These are phyloP conservation scores for Cryptoprocta ferox DNA, from an alignment of 2,797 vertebrate genomes.

Conservation along the genomic window DNA sequence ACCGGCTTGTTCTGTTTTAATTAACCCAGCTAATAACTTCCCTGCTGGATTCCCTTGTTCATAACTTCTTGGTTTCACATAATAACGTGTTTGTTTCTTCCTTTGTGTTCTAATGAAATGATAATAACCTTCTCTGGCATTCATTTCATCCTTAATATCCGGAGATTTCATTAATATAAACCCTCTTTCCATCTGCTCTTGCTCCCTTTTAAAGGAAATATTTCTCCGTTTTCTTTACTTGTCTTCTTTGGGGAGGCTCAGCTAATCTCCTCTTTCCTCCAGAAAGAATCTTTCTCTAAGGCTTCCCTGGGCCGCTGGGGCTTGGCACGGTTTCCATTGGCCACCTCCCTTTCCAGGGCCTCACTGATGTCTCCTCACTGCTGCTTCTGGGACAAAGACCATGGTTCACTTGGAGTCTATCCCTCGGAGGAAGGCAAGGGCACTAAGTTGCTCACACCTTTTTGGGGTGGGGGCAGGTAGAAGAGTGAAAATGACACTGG, in stretches of 20 bases:
- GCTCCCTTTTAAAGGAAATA: slow-evolving; percentile 77
- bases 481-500: neutral
- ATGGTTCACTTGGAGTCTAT: neutral
- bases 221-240: slow-evolving; percentile 80
- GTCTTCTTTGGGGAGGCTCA: slow-evolving; percentile 71
- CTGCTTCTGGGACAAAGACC: slow-evolving; percentile 28
- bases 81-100: slow-evolving; percentile 83
- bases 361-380: slow-evolving; percentile 16
- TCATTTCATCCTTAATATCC: slow-evolving; percentile 79
- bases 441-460: neutral
- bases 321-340: slow-evolving; percentile 64
- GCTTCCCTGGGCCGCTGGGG: slow-evolving; percentile 65
- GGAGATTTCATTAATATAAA: slow-evolving; percentile 84
- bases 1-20: slow-evolving; percentile 81
- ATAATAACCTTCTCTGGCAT: slow-evolving; percentile 83
- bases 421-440: neutral
- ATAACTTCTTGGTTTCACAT: slow-evolving; percentile 82
- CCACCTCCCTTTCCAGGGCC: slow-evolving; percentile 56
- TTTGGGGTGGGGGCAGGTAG: neutral
- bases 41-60: slow-evolving; percentile 81
- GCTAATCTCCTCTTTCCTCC: slow-evolving; percentile 57
- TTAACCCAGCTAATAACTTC: slow-evolving; percentile 83
- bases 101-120: slow-evolving; percentile 83
- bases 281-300: slow-evolving; percentile 66
- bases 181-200: slow-evolving; percentile 82